phyloP scores from a whole-genome alignment of 2,113 vertebrate genomes.

The Struthidea cinerea region DNA sequence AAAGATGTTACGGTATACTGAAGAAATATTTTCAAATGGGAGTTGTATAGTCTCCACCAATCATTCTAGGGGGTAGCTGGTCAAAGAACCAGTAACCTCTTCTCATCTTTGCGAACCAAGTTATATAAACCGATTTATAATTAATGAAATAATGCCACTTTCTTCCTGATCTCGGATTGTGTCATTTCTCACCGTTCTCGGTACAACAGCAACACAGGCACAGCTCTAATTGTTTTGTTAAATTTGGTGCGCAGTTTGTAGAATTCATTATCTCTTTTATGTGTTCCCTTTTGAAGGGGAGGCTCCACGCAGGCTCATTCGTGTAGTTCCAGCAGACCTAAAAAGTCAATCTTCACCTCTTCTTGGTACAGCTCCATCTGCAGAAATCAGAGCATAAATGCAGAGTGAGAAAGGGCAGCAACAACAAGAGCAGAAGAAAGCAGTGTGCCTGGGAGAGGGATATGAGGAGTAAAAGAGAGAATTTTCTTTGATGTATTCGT shows the following conservation, averaged over 20 bases:
- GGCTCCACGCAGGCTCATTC: not conserved
- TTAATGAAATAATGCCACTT: too few relatives aligned
- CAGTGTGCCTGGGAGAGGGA: conserved; percentile 26
- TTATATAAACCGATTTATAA: too few relatives aligned
- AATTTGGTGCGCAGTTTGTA: not conserved
- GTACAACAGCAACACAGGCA: too few relatives aligned
- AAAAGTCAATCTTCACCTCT: conserved; percentile 33
- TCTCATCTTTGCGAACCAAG: too few relatives aligned
- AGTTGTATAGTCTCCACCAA: too few relatives aligned
- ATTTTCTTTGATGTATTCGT: conserved; percentile 65
- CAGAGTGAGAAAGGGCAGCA: conserved; percentile 54
- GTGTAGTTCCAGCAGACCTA: conserved; percentile 1
- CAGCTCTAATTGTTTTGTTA: not conserved
- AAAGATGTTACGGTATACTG: too few relatives aligned
- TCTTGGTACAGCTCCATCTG: conserved; percentile 40
- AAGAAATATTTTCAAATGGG: too few relatives aligned
- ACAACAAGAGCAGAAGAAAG: conserved; percentile 64
- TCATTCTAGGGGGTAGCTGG: too few relatives aligned
- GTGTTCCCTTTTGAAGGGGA: not conserved
- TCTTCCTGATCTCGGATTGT: too few relatives aligned
- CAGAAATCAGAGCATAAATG: conserved; percentile 42
- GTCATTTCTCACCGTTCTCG: too few relatives aligned
- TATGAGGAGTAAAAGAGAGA: conserved; percentile 58
- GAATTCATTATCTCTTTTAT: not conserved
- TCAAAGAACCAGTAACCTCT: too few relatives aligned